phyloP scores from a whole-genome alignment of 1,140 invertebrate genomes.

The Hyphantria cunea region DNA sequence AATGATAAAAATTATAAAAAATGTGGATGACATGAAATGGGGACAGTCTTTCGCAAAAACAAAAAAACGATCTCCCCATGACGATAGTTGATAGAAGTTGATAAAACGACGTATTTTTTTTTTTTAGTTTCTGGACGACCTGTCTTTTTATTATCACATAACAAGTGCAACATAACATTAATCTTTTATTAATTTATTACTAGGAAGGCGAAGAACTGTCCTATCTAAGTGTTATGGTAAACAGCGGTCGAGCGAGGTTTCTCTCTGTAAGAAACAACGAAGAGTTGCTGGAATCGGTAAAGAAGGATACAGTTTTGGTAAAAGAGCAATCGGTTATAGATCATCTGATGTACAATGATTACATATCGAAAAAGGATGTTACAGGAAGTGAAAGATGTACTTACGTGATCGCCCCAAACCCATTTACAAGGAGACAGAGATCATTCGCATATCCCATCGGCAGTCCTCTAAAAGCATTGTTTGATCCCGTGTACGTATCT shows the following conservation, averaged over 20 bases:
- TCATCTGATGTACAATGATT: slow-evolving; percentile 86
- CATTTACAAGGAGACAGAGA: slow-evolving; percentile 84
- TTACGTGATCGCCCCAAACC: slow-evolving; percentile 86
- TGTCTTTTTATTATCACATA: too few relatives aligned
- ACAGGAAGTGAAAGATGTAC: slow-evolving; percentile 86
- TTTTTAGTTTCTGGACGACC: too few relatives aligned
- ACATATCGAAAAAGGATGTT: slow-evolving; percentile 83
- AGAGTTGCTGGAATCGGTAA: slow-evolving; percentile 74
- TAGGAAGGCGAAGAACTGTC: slow-evolving; percentile 67
- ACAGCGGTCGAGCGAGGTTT: slow-evolving; percentile 62
- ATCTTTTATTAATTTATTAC: slow-evolving; percentile 16
- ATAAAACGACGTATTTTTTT: too few relatives aligned
- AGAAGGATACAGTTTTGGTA: slow-evolving; percentile 84
- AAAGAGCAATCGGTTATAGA: slow-evolving; percentile 85
- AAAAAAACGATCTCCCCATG: too few relatives aligned
- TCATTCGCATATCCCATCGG: slow-evolving; percentile 87
- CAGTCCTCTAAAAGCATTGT: slow-evolving; percentile 82
- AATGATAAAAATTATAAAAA: too few relatives aligned
- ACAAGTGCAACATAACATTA: too few relatives aligned
- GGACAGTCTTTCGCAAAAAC: too few relatives aligned
- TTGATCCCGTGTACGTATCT: slow-evolving; percentile 85
- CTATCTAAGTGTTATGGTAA: slow-evolving; percentile 67
- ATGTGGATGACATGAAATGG: too few relatives aligned
- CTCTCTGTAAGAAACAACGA: slow-evolving; percentile 49
- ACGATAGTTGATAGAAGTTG: too few relatives aligned